Conservation (phyloP, 64 coral and sea anemone species). For the Montipora efflorescens region DNA sequence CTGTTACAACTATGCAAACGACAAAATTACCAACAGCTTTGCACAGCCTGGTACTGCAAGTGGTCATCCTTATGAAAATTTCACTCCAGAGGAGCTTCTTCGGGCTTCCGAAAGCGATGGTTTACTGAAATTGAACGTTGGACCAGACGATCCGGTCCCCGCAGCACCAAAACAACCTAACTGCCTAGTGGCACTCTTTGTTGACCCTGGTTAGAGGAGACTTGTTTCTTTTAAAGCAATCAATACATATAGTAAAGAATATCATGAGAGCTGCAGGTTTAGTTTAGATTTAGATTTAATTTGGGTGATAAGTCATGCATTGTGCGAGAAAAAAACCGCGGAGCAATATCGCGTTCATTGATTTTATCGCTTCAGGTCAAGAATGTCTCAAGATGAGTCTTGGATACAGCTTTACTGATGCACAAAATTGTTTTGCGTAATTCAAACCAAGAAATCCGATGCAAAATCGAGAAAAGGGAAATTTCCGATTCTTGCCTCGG, state of each 20-base stretch:
- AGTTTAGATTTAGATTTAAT: neutral
- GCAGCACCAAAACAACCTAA: conserved; percentile 46
- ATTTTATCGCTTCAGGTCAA: too few species aligned
- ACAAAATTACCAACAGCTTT: conserved; percentile 66
- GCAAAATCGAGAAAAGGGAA: too few species aligned
- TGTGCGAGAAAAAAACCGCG: neutral
- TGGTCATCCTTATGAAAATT: neutral
- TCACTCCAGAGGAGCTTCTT: neutral
- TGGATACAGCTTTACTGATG: too few species aligned
- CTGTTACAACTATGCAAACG: conserved; percentile 64
- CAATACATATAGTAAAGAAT: neutral
- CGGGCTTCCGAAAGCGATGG: conserved; percentile 1
- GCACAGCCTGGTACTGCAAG: conserved; percentile 50
- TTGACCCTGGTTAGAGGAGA: neutral
- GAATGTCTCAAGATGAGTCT: too few species aligned
- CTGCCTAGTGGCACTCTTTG: conserved; percentile 30
- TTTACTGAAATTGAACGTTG: conserved; percentile 42
- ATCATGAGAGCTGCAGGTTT: neutral
- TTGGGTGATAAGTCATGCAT: neutral
- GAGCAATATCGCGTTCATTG: too few species aligned
- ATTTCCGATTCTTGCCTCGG: too few species aligned
- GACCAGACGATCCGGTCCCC: neutral
- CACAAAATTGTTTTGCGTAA: too few species aligned
- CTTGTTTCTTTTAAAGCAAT: neutral
- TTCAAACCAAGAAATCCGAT: too few species aligned